Percentiles rank a stretch among this genome's conserved stretches.
Evolutionary conservation across 2,888 invertebrate species (phyloP).

Genomic region (Drosophila cracens): DNA sequence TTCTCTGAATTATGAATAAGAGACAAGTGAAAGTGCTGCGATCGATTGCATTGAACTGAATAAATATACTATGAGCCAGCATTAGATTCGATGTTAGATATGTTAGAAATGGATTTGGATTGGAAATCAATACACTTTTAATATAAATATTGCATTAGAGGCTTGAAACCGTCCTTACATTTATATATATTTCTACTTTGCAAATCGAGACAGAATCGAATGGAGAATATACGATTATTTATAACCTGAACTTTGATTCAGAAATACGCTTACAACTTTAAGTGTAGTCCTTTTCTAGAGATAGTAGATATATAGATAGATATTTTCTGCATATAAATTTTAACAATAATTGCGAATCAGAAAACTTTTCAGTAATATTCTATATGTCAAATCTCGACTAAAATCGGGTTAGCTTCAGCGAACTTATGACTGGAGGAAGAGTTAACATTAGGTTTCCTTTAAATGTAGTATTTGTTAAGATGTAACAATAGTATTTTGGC

Average conservation of each 20-base stretch:
- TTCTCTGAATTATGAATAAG: constrained; percentile 3
- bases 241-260: too few relatives aligned
- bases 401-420: not conserved
- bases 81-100: not conserved
- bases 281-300: too few relatives aligned
- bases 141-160: not conserved
- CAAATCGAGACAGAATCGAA: not conserved
- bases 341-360: too few relatives aligned
- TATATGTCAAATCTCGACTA: not conserved
- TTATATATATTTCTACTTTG: too few relatives aligned
- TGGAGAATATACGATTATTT: too few relatives aligned
- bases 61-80: not conserved
- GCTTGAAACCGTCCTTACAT: rapidly evolving
- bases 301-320: too few relatives aligned
- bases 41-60: not conserved
- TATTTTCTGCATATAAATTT: too few relatives aligned
- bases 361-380: not conserved
- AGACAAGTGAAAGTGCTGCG: constrained; percentile 35
- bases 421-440: not conserved
- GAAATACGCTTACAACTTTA: too few relatives aligned
- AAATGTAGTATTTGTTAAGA: not conserved
- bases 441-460: not conserved
- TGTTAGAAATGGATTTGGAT: not conserved
- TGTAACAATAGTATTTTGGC: not conserved
- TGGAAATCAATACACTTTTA: not conserved